These are phyloP conservation scores for Noctua comes DNA, from an alignment of 2,888 invertebrate genomes.

Conservation along the genomic window DNA sequence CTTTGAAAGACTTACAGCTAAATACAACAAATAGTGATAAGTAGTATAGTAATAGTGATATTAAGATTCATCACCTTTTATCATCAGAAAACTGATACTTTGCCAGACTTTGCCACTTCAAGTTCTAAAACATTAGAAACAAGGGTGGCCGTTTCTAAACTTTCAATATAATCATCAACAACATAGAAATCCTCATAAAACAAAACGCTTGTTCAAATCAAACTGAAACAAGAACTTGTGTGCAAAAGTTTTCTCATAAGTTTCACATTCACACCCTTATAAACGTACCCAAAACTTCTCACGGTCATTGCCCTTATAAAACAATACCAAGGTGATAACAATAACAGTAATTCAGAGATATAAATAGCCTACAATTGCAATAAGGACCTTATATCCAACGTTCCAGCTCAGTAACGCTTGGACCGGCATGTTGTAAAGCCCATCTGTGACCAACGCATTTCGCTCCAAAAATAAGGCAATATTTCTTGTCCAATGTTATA, in stretches of 20 bases:
- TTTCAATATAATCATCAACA: not conserved
- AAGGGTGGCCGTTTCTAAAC: not conserved
- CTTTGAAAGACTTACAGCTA: too few species aligned
- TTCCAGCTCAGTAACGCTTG: constrained; percentile 14
- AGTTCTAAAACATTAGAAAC: not conserved
- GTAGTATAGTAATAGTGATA: too few species aligned
- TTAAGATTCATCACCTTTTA: not conserved
- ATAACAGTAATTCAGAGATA: constrained; percentile 58
- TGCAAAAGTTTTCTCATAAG: constrained; percentile 40
- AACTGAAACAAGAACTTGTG: constrained; percentile 30
- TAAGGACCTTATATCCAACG: constrained; percentile 43
- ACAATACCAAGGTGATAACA: constrained; percentile 62
- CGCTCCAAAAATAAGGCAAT: constrained; percentile 58
- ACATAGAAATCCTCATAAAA: constrained; percentile 22
- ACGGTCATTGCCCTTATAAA: constrained; percentile 34
- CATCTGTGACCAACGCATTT: constrained; percentile 64
- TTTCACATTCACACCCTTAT: constrained; percentile 1
- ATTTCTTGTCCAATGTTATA: constrained; percentile 49
- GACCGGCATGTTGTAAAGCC: constrained; percentile 54
- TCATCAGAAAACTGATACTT: not conserved
- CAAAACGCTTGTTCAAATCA: constrained; percentile 18
- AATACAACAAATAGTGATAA: too few species aligned
- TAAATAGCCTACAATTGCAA: constrained; percentile 64
- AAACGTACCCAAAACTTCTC: constrained; percentile 12
- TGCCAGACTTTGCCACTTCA: not conserved